A percentile compares a stretch with the other conserved stretches of the same genome.
Conservation (phyloP, 2,797 vertebrate genomes). For the Hydrocynus forskahlii region DNA sequence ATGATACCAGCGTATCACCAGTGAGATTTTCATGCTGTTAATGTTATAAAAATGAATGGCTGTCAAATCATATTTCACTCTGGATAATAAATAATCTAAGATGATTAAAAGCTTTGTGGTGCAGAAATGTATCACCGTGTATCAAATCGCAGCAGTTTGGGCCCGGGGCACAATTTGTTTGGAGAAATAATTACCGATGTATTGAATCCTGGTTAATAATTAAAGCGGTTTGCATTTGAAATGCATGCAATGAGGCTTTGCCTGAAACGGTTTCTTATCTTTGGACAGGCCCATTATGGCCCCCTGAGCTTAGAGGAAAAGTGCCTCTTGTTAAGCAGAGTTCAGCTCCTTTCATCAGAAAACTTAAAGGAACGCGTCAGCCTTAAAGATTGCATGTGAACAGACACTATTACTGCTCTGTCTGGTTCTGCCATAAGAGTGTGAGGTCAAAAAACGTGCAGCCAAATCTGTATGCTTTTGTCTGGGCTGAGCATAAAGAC, state of each 20-base stretch:
- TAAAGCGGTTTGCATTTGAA: constrained; percentile 73
- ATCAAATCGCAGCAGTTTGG: constrained; percentile 73
- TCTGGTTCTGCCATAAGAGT: constrained; percentile 50
- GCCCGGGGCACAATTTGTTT: constrained; percentile 79
- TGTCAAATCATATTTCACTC: constrained; percentile 71
- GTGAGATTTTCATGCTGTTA: constrained; percentile 25
- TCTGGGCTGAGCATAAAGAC: constrained; percentile 21
- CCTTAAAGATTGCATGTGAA: constrained; percentile 37
- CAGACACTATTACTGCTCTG: constrained; percentile 28
- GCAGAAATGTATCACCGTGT: constrained; percentile 70
- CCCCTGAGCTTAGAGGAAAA: constrained; percentile 31
- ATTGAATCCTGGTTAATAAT: constrained; percentile 81
- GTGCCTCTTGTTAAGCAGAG: constrained; percentile 42
- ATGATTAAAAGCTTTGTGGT: constrained; percentile 77
- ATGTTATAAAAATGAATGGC: constrained; percentile 61
- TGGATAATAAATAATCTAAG: constrained; percentile 80
- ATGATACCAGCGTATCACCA: background rate
- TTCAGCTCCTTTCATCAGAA: constrained; percentile 32
- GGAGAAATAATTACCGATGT: constrained; percentile 81
- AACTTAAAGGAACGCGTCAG: constrained; percentile 44
- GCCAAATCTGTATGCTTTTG: constrained; percentile 26
- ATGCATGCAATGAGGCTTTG: constrained; percentile 52
- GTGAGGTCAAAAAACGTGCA: constrained; percentile 27
- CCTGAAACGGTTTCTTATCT: constrained; percentile 45
- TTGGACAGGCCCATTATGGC: constrained; percentile 37